Evolutionary conservation across 2,888 invertebrate species (phyloP), one percentile per base, ranked within the genome.

Genomic region (Gari tellinella): DNA sequence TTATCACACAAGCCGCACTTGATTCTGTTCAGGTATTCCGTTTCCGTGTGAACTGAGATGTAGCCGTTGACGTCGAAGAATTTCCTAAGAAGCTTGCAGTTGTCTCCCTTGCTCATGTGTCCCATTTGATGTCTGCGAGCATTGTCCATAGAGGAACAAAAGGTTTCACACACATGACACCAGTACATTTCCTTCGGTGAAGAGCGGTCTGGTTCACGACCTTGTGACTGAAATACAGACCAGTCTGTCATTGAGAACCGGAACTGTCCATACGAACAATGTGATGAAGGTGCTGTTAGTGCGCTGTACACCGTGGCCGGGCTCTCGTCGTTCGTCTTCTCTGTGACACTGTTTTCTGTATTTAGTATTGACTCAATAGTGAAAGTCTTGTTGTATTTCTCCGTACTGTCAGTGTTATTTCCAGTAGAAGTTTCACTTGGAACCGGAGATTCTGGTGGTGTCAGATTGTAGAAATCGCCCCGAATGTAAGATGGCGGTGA

Each of bases 1-100:
- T 55, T 63, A n/a, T 68, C 38, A 26, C 73, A 68, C 4, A 73
- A 52, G 37, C 68, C 67, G 49, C 73, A 73, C 48, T 60, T 41
- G 5, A 73, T 26, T 43, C 67, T 46, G 26, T 64, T 65, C 31
- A 55, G 37, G 23, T 38, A 60, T 23, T 53, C 43, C 3, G 60
- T 58, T 21, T 58, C 37, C 26, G 12, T 45, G 45, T 72, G 72
- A 10, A 26, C 23, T 17, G 56, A 61, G 1, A 72, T 49, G 57
- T 65, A 61, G 15, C 72, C 72, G 31, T 60, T 43, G 38, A 56
- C 40, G 23, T 41, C 49, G 56, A 61, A 72, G 19, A 72, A 45
- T 1, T 21, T 19, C 7, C 65, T 41, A 38, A 31, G 45, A 10
- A 72, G 57, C 21, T 41, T 56, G 49, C 55, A 48, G 43, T 23